Evolutionary conservation across 1,140 invertebrate species (phyloP).

Genomic region (Brachionus calyciflorus): DNA sequence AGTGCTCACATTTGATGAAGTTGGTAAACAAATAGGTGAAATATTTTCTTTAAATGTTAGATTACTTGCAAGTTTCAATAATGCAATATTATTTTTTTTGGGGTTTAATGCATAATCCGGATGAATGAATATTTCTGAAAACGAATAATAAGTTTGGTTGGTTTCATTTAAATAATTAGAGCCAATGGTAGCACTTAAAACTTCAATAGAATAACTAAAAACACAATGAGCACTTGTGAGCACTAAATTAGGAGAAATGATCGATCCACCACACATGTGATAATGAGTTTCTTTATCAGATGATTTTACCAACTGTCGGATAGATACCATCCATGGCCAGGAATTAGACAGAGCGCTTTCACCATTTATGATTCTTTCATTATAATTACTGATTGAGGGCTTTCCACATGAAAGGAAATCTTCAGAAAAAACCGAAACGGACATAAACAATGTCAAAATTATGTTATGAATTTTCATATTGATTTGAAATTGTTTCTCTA

Average conservation of each 20-base stretch:
- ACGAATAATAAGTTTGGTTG: neutral
- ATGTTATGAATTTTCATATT: too few relatives aligned
- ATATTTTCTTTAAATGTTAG: neutral
- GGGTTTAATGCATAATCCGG: neutral
- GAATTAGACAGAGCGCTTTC: neutral
- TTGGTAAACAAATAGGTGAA: slow-evolving; percentile 17
- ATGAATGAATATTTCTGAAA: neutral
- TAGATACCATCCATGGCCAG: slow-evolving; percentile 45
- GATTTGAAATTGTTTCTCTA: too few relatives aligned
- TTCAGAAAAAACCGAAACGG: too few relatives aligned
- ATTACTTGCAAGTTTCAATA: neutral
- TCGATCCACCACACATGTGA: slow-evolving; percentile 49
- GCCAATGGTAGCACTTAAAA: slow-evolving; percentile 7
- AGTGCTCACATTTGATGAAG: neutral
- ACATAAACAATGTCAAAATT: too few relatives aligned
- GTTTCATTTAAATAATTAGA: neutral
- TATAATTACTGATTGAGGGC: too few relatives aligned
- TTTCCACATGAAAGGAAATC: too few relatives aligned
- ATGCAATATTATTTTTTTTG: slow-evolving; percentile 20
- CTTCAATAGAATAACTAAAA: neutral
- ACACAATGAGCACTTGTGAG: slow-evolving; percentile 51
- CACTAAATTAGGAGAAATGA: slow-evolving; percentile 48
- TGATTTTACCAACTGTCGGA: neutral
- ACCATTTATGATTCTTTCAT: slow-evolving; percentile 47
- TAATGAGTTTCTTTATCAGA: too few relatives aligned